Percentiles rank a stretch among this genome's conserved stretches.
Evolutionary conservation across 2,797 vertebrate genomes (phyloP).

Genomic region (Pangasius sanitwongsei): DNA sequence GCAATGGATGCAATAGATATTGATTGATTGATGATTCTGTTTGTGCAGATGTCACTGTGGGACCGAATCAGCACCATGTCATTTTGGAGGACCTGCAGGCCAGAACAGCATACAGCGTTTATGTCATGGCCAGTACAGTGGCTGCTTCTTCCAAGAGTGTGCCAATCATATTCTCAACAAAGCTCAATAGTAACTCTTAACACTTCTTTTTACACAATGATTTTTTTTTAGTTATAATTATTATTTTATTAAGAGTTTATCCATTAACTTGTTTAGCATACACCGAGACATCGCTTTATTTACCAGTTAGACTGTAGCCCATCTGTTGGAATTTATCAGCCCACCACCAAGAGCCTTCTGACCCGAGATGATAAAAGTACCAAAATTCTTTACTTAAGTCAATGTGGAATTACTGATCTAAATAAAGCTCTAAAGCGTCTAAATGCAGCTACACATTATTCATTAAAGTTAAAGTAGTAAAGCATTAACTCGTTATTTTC

Average conservation of each 20-base stretch:
- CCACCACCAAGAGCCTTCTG: not conserved
- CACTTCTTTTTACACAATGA: not conserved
- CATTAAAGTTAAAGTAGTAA: too few relatives aligned
- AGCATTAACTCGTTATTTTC: too few relatives aligned
- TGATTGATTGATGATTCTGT: not conserved
- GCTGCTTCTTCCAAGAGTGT: conserved; percentile 56
- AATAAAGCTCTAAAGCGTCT: not conserved
- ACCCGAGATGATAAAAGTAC: not conserved
- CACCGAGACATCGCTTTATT: not conserved
- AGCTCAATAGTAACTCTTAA: conserved; percentile 62
- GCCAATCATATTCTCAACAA: conserved; percentile 61
- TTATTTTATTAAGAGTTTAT: not conserved
- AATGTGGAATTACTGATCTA: not conserved
- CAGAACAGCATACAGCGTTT: conserved; percentile 61
- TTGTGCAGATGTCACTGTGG: conserved; percentile 64
- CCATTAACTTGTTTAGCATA: not conserved
- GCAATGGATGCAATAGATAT: too few relatives aligned
- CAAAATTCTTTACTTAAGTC: not conserved
- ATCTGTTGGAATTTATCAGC: not conserved
- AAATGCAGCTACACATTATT: not conserved
- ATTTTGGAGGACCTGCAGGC: conserved; percentile 62
- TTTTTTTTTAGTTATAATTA: not conserved
- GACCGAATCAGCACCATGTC: conserved; percentile 1
- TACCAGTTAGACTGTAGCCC: not conserved
- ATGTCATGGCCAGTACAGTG: conserved; percentile 58